phyloP scores from a whole-genome alignment of 2,888 invertebrate genomes.

The Euzetes globulus region DNA sequence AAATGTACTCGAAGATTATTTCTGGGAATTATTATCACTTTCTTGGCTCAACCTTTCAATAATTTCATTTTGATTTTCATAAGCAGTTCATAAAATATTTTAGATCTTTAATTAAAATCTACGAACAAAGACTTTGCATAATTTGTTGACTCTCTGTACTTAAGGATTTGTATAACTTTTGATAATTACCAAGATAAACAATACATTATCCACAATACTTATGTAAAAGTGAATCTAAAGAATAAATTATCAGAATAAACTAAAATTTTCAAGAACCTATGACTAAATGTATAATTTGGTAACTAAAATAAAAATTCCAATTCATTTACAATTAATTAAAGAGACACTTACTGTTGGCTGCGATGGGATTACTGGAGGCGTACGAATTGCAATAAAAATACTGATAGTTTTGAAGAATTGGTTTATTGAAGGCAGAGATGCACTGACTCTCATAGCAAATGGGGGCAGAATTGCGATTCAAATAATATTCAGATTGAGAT shows the following conservation, averaged over 20 bases:
- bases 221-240: background rate
- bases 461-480: no score
- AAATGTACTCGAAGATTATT: background rate
- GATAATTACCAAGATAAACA: background rate
- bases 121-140: background rate
- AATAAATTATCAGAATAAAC: no score
- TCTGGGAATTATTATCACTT: background rate
- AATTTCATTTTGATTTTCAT: no score
- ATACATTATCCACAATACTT: conserved; percentile 3
- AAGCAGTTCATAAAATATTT: background rate
- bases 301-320: no score
- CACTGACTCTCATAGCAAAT: background rate
- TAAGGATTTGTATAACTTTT: background rate
- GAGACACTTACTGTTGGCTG: background rate
- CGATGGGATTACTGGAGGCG: background rate
- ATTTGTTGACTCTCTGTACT: background rate
- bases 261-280: no score
- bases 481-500: no score
- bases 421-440: background rate
- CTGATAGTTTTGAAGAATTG: background rate
- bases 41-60: background rate
- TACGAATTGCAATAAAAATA: background rate
- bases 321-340: background rate
- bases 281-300: no score
- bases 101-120: background rate